These are phyloP conservation scores for Speoplatyrhinus poulsoni DNA, from an alignment of 2,113 vertebrate species.

Conservation along the genomic window DNA sequence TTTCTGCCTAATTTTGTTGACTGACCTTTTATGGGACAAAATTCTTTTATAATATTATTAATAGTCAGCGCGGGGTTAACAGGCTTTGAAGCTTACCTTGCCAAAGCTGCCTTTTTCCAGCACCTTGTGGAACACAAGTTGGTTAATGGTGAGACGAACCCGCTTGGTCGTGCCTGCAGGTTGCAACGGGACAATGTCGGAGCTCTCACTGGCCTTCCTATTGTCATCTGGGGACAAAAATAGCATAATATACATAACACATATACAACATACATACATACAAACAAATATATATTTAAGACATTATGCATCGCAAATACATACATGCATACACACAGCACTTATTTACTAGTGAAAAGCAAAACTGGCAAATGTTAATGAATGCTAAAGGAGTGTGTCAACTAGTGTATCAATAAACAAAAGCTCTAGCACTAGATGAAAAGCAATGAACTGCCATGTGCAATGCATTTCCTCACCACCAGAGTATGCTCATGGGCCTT, in stretches of 20 bases:
- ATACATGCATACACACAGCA: not conserved
- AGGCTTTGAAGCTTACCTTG: slow-evolving; percentile 78
- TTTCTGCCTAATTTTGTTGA: too few relatives aligned
- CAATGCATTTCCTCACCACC: slow-evolving; percentile 60
- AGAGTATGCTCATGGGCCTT: slow-evolving; percentile 46
- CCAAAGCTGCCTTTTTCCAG: slow-evolving; percentile 98
- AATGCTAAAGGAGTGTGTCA: not conserved
- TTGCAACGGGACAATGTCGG: slow-evolving; percentile 16
- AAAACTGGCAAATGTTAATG: not conserved
- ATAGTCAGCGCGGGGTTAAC: too few relatives aligned
- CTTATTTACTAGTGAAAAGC: not conserved
- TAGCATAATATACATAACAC: slow-evolving; percentile 1
- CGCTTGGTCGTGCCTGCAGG: slow-evolving; percentile 34
- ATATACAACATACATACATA: slow-evolving; percentile 26
- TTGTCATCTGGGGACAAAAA: slow-evolving; percentile 70
- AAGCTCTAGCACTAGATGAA: not conserved
- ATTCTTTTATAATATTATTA: too few relatives aligned
- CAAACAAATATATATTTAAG: not conserved
- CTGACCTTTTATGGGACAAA: too few relatives aligned
- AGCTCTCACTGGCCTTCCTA: slow-evolving; percentile 74
- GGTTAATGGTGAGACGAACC: slow-evolving; percentile 77
- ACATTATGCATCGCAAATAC: not conserved
- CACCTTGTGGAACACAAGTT: slow-evolving; percentile 91
- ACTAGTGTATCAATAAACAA: slow-evolving; percentile 2
- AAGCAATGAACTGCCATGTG: not conserved